A percentile compares a stretch with the other conserved stretches of the same genome.
Evolutionary conservation across 1,140 invertebrate species (phyloP).

Genomic region (Panulirus ornatus): DNA sequence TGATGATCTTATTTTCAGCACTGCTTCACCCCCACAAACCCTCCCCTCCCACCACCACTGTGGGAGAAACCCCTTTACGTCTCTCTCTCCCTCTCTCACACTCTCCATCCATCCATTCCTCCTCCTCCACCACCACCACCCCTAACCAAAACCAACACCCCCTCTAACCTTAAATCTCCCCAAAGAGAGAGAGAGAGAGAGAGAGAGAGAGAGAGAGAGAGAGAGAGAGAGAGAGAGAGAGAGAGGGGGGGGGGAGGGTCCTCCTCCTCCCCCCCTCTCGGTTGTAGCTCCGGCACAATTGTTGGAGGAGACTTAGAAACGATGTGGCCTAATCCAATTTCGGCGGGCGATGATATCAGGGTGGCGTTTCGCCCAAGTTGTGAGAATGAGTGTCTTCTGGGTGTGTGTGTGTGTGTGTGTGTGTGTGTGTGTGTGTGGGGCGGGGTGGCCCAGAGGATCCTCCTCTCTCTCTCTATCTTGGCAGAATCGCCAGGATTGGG

Average conservation of each 20-base stretch:
- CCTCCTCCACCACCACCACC: no score
- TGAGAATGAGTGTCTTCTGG: neutral
- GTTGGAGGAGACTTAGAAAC: constrained; percentile 27
- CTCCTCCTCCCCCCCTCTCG: neutral
- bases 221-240: neutral
- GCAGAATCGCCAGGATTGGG: constrained; percentile 19
- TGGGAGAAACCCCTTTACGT: neutral
- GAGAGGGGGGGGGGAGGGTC: neutral
- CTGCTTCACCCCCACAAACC: neutral
- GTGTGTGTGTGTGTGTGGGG: neutral
- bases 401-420: neutral
- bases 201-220: no score
- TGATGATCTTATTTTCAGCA: no score
- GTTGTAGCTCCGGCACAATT: neutral
- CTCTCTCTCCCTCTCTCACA: neutral
- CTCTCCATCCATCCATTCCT: neutral
- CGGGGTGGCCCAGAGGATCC: neutral
- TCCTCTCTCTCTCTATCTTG: constrained; percentile 32
- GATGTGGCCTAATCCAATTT: constrained; percentile 41
- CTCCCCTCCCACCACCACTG: neutral
- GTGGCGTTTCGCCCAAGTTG: neutral
- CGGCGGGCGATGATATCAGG: constrained; percentile 15
- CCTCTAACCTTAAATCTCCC: no score
- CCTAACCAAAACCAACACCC: no score
- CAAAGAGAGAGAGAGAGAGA: no score